Conservation (phyloP, 2,113 vertebrate genomes). For the Oxyruncus cristatus region DNA sequence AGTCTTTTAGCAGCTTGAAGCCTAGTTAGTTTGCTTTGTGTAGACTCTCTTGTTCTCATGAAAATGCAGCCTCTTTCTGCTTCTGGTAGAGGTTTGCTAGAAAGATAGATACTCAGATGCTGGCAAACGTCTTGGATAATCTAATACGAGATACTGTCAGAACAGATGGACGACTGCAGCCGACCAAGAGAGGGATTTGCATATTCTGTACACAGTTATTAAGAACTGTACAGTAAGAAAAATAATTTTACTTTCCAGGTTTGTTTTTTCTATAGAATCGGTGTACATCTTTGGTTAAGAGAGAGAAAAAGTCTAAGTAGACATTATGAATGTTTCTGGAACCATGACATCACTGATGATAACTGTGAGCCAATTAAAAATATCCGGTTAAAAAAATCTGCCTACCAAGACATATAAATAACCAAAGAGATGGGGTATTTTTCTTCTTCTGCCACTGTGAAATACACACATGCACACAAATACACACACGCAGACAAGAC, state of each 20-base stretch:
- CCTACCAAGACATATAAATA: background rate
- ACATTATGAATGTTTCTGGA: background rate
- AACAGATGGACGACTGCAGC: constrained; percentile 28
- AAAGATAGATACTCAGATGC: background rate
- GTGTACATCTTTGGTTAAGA: background rate
- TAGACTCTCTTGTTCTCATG: background rate
- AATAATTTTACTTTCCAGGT: background rate
- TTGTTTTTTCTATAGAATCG: background rate
- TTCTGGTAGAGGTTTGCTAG: background rate
- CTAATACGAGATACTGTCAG: constrained; percentile 1
- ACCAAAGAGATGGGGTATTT: background rate
- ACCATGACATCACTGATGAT: background rate
- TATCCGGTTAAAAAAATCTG: background rate
- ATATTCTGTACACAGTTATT: background rate
- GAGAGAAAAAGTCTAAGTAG: background rate
- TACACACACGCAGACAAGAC: background rate
- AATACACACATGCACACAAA: background rate
- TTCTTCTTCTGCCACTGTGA: background rate
- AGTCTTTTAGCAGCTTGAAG: constrained; percentile 29
- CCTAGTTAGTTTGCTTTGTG: constrained; percentile 14
- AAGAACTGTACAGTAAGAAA: background rate
- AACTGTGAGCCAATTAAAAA: background rate
- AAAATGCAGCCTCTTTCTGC: constrained; percentile 14
- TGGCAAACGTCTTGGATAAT: constrained; percentile 37
- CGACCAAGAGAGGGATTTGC: background rate